Conservation (phyloP, 2,797 vertebrate species). For the Lophotriccus pileatus region DNA sequence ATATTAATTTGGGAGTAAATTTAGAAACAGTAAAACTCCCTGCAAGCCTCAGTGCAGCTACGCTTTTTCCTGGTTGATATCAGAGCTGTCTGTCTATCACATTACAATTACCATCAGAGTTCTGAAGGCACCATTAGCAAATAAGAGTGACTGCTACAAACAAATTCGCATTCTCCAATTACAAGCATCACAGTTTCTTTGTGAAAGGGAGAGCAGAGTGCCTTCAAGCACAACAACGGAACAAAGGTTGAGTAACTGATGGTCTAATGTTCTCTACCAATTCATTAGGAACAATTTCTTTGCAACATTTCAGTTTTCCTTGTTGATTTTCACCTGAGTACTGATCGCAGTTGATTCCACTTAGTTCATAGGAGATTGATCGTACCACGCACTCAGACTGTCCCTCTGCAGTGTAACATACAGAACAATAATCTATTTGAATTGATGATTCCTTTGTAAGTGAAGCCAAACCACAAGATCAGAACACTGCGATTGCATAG, state of each 20-base stretch:
- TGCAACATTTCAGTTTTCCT: background rate
- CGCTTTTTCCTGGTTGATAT: background rate
- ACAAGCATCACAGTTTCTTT: background rate
- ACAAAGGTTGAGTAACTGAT: background rate
- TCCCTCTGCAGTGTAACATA: background rate
- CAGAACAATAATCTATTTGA: background rate
- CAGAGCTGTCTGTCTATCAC: background rate
- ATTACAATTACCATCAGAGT: background rate
- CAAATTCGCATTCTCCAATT: background rate
- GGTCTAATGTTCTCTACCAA: background rate
- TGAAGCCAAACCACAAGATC: conserved; percentile 44
- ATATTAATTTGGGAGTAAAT: background rate
- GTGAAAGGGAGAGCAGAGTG: background rate
- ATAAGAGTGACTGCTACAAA: background rate
- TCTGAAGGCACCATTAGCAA: background rate
- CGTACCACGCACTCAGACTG: background rate
- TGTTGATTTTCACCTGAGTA: background rate
- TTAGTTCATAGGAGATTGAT: background rate
- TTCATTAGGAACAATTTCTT: background rate
- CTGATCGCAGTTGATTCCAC: background rate
- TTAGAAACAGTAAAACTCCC: background rate
- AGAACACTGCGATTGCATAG: conserved; percentile 16
- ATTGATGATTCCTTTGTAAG: conserved; percentile 30
- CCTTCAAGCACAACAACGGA: background rate
- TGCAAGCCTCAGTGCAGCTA: background rate